Percentiles rank a stretch among this genome's conserved stretches.
These are phyloP conservation scores for Corythornis madagascariensis DNA, from an alignment of 2,113 vertebrate genomes.

Conservation along the genomic window DNA sequence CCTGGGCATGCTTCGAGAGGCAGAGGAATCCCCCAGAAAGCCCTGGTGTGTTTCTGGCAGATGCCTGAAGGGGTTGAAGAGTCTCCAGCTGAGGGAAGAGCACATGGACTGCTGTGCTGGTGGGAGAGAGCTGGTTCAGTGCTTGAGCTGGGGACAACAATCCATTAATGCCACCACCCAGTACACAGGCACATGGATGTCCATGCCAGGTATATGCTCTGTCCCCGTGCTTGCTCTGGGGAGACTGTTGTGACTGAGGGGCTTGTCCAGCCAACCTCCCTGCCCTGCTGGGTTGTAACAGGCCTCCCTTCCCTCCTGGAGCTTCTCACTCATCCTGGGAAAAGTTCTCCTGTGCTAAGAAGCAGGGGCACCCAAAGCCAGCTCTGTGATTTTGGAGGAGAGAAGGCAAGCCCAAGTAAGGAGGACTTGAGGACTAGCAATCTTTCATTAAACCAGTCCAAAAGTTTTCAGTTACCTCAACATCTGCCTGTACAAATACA, in stretches of 20 bases:
- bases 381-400: not conserved
- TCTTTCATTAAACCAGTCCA: not conserved
- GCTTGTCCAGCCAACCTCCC: not conserved
- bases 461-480: conserved; percentile 21
- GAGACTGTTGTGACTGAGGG: not conserved
- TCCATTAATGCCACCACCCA: not conserved
- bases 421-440: not conserved
- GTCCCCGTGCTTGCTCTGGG: not conserved
- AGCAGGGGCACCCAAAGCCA: not conserved
- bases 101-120: not conserved
- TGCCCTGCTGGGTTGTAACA: not conserved
- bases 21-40: not conserved
- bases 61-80: not conserved
- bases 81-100: not conserved
- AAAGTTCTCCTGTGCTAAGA: not conserved
- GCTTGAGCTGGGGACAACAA: not conserved
- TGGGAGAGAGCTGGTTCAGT: not conserved
- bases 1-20: fast-evolving
- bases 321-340: not conserved
- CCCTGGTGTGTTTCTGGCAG: not conserved
- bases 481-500: conserved; percentile 21
- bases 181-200: not conserved
- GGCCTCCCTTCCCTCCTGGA: not conserved
- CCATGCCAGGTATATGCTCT: fast-evolving
- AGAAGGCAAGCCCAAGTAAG: not conserved